A percentile compares a stretch with the other conserved stretches of the same genome.
phyloP scores from a whole-genome alignment of 2,888 invertebrate species.

The Nezara viridula region DNA sequence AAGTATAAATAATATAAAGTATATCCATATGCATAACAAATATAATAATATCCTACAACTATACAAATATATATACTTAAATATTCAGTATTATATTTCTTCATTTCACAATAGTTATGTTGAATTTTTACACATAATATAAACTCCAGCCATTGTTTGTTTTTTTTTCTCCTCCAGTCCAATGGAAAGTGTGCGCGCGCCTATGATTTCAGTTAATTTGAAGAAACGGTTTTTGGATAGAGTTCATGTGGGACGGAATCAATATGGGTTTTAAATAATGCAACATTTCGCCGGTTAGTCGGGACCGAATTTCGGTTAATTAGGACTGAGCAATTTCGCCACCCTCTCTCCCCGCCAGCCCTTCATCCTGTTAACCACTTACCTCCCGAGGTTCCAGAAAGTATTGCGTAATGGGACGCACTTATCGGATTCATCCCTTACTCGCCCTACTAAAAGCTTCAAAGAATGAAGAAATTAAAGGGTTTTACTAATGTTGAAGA shows the following conservation, averaged over 20 bases:
- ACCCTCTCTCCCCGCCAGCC: neutral
- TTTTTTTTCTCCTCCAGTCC: too few species aligned
- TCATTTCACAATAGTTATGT: too few species aligned
- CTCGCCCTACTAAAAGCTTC: neutral
- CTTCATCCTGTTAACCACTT: neutral
- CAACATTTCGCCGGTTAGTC: neutral
- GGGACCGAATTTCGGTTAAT: neutral
- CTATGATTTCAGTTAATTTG: too few species aligned
- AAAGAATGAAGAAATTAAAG: conserved; percentile 6
- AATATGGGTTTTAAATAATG: neutral
- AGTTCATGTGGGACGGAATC: neutral
- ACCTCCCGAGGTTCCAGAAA: neutral
- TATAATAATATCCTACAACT: too few species aligned
- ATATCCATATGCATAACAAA: too few species aligned
- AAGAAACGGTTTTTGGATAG: neutral
- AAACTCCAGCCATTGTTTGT: too few species aligned
- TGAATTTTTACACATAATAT: too few species aligned
- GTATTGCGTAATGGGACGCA: neutral
- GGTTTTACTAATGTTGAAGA: neutral
- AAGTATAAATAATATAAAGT: too few species aligned
- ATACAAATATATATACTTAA: too few species aligned
- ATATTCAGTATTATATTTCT: too few species aligned
- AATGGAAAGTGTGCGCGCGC: too few species aligned
- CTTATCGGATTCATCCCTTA: neutral
- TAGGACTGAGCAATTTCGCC: neutral